phyloP scores from a whole-genome alignment of 2,797 vertebrate genomes.

The Myotis daubentonii region DNA sequence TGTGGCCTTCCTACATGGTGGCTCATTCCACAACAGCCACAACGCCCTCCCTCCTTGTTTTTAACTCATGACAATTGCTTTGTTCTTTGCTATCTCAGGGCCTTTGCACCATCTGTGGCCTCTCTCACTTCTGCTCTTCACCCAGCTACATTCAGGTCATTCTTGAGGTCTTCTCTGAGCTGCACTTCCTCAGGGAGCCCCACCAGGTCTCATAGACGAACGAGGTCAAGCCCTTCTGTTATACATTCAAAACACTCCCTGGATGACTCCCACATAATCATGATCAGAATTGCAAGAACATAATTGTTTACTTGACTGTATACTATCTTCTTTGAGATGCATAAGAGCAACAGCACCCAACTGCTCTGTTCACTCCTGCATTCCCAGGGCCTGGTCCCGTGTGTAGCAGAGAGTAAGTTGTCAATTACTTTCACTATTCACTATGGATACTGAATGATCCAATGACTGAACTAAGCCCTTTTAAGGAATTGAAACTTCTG shows the following conservation, averaged over 20 bases:
- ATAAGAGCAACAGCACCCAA: neutral
- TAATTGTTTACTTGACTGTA: neutral
- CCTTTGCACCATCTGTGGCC: neutral
- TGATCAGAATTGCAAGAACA: neutral
- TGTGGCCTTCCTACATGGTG: neutral
- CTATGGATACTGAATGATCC: neutral
- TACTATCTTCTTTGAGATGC: neutral
- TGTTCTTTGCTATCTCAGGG: neutral
- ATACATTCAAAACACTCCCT: neutral
- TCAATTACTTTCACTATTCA: neutral
- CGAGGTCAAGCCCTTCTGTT: neutral
- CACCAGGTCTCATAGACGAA: neutral
- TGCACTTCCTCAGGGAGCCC: neutral
- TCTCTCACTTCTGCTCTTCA: neutral
- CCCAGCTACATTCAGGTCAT: neutral
- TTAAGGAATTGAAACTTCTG: neutral
- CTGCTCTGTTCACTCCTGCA: neutral
- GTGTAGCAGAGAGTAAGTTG: neutral
- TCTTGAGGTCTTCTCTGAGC: neutral
- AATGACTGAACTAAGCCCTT: neutral
- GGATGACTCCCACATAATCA: neutral
- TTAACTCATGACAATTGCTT: neutral
- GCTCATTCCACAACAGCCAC: neutral
- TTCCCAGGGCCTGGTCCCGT: neutral
- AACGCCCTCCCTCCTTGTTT: neutral